Percentiles rank a stretch among this genome's conserved stretches.
Evolutionary conservation across 2,113 vertebrate species (phyloP).

Genomic region (Oncorhynchus tshawytscha): DNA sequence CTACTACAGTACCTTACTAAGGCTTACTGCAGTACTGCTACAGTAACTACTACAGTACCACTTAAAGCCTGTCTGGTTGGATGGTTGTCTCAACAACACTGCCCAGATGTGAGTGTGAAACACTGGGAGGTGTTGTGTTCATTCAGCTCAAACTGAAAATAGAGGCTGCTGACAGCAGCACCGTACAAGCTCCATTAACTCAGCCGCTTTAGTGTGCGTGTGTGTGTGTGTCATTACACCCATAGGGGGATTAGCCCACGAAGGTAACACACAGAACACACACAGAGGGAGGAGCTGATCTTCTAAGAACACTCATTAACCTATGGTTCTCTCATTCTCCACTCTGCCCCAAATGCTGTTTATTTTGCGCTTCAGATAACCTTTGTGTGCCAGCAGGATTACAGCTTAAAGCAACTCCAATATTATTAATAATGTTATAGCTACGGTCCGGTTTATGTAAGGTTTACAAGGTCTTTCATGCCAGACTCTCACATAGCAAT

Average conservation of each 20-base stretch:
- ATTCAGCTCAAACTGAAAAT: constrained; percentile 21
- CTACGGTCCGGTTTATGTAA: not conserved
- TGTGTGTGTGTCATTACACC: constrained; percentile 45
- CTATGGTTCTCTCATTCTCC: constrained; percentile 4
- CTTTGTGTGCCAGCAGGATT: constrained; percentile 29
- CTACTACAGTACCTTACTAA: too few species aligned
- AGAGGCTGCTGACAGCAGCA: constrained; percentile 34
- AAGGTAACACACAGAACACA: constrained; percentile 59
- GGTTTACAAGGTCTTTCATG: not conserved
- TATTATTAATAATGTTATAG: not conserved
- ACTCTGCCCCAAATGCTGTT: not conserved
- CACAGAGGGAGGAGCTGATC: constrained; percentile 45
- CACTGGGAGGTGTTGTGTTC: constrained; percentile 14
- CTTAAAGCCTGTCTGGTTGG: constrained; percentile 23
- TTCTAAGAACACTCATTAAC: constrained; percentile 53
- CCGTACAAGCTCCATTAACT: constrained; percentile 41
- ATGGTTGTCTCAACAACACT: constrained; percentile 42
- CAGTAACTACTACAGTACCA: too few species aligned
- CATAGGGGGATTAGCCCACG: constrained; percentile 50
- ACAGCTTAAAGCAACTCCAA: not conserved
- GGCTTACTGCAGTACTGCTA: too few species aligned
- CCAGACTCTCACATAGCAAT: too few species aligned
- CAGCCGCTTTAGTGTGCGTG: constrained; percentile 9
- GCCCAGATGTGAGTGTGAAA: constrained; percentile 48
- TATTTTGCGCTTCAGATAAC: not conserved